Base-by-base conservation (phyloP, 1,140 invertebrate genomes). In the Pararge aegeria region DNA sequence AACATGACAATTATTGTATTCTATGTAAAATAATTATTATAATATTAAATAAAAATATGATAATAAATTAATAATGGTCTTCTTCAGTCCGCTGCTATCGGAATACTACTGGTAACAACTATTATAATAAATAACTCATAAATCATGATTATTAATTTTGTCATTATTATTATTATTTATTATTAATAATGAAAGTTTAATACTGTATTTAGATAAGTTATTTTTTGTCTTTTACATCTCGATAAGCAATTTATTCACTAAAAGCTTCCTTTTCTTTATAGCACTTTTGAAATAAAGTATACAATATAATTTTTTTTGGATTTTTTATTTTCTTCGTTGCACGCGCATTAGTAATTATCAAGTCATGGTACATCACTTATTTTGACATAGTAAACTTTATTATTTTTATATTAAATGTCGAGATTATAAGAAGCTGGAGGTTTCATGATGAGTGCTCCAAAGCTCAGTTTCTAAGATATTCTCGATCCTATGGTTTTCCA, bases 51-150 rank as follows among this genome's bases (percentile, higher is more conserved):
- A 71, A 73, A 64, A 59, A 62, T 65, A 66, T 68, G 64, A 68
- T 76, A 77, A 73, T 70, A 70, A 76, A 78, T 74, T 72, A 78
- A 82, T 70, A 75, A 75, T 89, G 73, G 20, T 86, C 59, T 87
- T 85, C 78, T 79, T 81, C 92, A 94, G 93, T 93, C 93, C 90
- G 92, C 93, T 89, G 92, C 93, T 87, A 92, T 94, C 83, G 93
- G 93, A 93, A 90, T 94, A 83, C 88, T 94, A 90, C 92, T 94
- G 93, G 93, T 94, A 94, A 94, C 91, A 91, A 59, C 73, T 72
- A 78, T 77, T 75, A 73, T 75, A 79, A 77, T 79, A 84, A 81
- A 78, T 72, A 81, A 78, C 53, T 65, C 69, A 73, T 81, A 75
- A 78, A 83, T 75, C 80, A 80, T 82, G 55, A 73, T 78, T 80